Evolutionary conservation across 2,113 vertebrate genomes (phyloP), one percentile per base, ranked within the genome.

Genomic region (Hystrix brachyura): DNA sequence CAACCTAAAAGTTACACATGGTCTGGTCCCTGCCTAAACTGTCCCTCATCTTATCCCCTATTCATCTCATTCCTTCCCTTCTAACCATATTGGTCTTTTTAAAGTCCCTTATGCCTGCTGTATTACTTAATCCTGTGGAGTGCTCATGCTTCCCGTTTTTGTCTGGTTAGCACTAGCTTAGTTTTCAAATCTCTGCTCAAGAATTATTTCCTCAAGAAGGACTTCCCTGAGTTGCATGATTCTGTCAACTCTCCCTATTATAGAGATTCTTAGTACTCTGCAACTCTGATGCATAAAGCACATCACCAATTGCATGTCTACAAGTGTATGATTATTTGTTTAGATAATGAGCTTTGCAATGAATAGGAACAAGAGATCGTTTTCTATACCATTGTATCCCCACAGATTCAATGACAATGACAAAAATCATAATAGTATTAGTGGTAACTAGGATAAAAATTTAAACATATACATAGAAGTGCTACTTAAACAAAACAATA

Each of bases 101-200:
- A 48, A 76, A 92, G 29, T 69, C 69, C 71, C 32, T 90, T 51
- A 18, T 79, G 27, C 14, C 93, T 87, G 1, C 67, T 83, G 9
- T 79, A 43, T 82, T 93, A 53, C n/a, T 69, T 83, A 86, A 91
- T 79, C 32, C 51, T 27, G 55, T 57, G 48, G 13, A 86, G 8
- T 95, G 9, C 5, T 64, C 85, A 55, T 76, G 87, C 25, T 25
- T 91, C 55, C 19, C 17, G 21, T 72, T 51, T 69, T 95, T 89
- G n/a, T 95, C 55, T 82, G 69, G 64, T 74, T 62, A 79, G 59
- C 12, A 18, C 55, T n/a, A 72, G 65, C 48, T 94, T 82, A 69
- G 62, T 92, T 96, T 93, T 95, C 67, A 98, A 48, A 67, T 83
- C 21, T 79, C 48, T 94, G 51, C 23, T 93, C 32, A 92, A 80